Conservation (phyloP, 2,797 vertebrate genomes). For the Alfaro cultratus region DNA sequence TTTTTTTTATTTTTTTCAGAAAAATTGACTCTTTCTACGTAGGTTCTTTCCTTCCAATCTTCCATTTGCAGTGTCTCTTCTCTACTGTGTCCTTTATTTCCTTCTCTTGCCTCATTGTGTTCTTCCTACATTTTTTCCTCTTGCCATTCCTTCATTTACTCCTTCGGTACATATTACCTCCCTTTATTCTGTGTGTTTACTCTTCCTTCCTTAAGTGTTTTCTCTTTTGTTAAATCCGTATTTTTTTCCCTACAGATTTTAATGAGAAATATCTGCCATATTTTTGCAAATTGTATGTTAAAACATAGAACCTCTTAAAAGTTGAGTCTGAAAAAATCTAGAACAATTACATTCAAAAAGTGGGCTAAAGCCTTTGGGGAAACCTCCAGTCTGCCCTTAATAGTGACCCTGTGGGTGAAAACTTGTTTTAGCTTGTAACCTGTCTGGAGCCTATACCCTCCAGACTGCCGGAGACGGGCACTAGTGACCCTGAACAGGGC, state of each 20-base stretch:
- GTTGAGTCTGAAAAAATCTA: background rate
- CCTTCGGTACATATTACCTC: background rate
- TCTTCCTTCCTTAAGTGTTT: background rate
- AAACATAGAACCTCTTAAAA: background rate
- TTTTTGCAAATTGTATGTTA: background rate
- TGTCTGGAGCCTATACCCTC: background rate
- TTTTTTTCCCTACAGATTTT: background rate
- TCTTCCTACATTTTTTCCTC: background rate
- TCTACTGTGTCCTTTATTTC: background rate
- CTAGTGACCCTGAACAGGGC: background rate
- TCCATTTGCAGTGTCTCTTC: background rate
- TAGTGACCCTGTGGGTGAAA: background rate
- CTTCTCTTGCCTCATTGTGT: background rate
- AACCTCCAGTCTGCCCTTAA: background rate
- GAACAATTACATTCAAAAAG: background rate
- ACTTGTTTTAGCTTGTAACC: background rate
- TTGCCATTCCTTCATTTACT: background rate
- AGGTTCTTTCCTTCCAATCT: background rate
- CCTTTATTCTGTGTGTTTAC: background rate
- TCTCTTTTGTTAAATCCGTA: background rate
- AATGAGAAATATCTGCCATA: background rate
- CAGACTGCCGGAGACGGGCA: background rate
- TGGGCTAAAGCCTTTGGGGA: background rate
- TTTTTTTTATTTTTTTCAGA: background rate
- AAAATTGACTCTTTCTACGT: background rate